Conservation (phyloP, 2,113 vertebrate species). For the Irena cyanogastra region DNA sequence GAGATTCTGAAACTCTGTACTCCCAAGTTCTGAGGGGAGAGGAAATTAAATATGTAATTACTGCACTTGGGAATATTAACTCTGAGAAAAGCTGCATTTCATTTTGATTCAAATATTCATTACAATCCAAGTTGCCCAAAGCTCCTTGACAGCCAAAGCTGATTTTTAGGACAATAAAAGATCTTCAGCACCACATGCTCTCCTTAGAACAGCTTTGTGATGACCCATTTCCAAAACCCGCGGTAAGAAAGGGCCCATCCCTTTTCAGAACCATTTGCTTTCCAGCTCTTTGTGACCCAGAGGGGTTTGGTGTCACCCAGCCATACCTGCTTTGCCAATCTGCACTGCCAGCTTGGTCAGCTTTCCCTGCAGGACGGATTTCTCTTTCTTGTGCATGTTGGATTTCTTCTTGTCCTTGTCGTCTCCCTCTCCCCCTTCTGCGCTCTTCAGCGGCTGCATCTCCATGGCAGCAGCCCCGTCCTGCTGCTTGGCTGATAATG, state of each 20-base stretch:
- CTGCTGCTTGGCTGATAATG: constrained; percentile 90
- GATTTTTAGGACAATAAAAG: neutral
- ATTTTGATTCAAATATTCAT: constrained; percentile 13
- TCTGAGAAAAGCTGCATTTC: neutral
- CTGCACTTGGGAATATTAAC: neutral
- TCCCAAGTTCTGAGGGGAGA: neutral
- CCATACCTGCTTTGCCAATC: constrained; percentile 95
- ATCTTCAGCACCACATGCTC: neutral
- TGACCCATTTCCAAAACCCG: neutral
- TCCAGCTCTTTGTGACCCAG: neutral
- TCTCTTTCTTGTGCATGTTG: constrained; percentile 93
- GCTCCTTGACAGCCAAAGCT: neutral
- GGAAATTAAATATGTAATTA: constrained; percentile 9
- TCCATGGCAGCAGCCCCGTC: constrained; percentile 98
- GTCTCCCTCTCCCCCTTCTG: constrained; percentile 90
- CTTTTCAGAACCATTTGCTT: neutral
- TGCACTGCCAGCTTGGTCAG: constrained; percentile 98
- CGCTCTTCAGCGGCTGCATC: constrained; percentile 98
- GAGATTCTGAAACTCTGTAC: neutral
- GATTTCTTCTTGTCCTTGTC: constrained; percentile 93
- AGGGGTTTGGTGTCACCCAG: neutral
- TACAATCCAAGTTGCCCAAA: neutral
- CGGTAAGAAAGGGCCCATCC: neutral
- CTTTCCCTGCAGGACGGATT: constrained; percentile 97
- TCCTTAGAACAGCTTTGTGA: neutral